Evolutionary conservation across 2,113 vertebrate species (phyloP).

Genomic region (Crotalus horridus): DNA sequence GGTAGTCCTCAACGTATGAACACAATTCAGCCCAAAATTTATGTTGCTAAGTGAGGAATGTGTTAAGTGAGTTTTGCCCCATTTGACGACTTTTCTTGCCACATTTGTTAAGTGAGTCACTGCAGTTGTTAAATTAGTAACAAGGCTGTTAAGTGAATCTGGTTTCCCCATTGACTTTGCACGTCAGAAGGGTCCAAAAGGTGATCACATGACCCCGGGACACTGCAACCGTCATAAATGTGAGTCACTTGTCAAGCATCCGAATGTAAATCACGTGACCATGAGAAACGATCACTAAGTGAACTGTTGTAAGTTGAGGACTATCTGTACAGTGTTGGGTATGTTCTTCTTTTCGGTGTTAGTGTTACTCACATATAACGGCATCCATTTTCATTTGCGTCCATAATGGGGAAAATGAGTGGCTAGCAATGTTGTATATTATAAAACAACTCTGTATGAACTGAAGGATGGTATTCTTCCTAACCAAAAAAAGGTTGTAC

Average conservation of each 20-base stretch:
- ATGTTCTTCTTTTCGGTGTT: neutral
- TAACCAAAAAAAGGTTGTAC: constrained; percentile 53
- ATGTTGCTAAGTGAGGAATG: neutral
- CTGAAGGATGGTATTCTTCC: constrained; percentile 12
- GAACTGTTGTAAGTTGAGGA: neutral
- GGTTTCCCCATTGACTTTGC: neutral
- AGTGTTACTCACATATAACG: rapidly evolving
- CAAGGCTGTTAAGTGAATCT: neutral
- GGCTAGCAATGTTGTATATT: neutral
- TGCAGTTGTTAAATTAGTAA: neutral
- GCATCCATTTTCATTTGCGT: neutral
- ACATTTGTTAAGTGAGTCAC: neutral
- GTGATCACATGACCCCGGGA: neutral
- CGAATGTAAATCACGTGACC: neutral
- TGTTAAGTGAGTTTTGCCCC: neutral
- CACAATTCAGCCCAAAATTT: neutral
- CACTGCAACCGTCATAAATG: neutral
- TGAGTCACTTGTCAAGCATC: neutral
- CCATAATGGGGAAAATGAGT: neutral
- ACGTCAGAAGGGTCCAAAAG: neutral
- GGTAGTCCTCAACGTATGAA: neutral
- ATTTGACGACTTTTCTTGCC: neutral
- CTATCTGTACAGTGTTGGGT: neutral
- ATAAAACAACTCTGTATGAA: neutral
- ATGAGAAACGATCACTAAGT: neutral